These are phyloP conservation scores for Zosterops lateralis DNA, from an alignment of 2,113 vertebrate species.

Conservation along the genomic window DNA sequence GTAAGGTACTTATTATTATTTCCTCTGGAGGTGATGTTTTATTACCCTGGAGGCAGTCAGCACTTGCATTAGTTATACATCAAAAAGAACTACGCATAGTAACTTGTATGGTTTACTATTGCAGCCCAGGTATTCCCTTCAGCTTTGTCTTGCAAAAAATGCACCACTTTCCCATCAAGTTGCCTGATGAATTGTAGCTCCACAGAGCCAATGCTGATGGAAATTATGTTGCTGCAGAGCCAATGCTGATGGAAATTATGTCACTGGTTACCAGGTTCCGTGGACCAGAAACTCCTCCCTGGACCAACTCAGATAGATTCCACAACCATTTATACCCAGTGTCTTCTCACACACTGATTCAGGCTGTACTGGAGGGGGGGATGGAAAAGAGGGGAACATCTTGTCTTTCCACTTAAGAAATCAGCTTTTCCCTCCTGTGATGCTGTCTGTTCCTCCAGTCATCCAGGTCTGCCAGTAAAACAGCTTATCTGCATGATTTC, in stretches of 20 bases:
- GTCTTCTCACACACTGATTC: background rate
- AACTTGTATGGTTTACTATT: background rate
- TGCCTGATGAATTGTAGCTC: background rate
- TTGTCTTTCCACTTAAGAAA: background rate
- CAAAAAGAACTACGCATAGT: background rate
- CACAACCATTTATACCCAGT: background rate
- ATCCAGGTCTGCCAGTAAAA: background rate
- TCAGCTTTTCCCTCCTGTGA: rapidly evolving
- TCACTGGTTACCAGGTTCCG: background rate
- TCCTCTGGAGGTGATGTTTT: background rate
- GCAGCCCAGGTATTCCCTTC: background rate
- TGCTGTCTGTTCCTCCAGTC: background rate
- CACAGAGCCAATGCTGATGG: background rate
- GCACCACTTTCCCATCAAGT: background rate
- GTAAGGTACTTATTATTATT: background rate
- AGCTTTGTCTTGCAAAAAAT: background rate
- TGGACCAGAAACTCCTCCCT: background rate
- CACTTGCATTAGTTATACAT: slow-evolving; percentile 23
- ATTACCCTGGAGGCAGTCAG: background rate
- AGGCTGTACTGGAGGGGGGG: background rate
- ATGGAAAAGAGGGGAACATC: background rate
- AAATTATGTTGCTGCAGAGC: background rate
- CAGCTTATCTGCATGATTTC: background rate
- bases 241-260: background rate
- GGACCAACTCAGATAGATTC: background rate